Conservation (phyloP, 2,113 vertebrate genomes). For the Platycercus adscitus region DNA sequence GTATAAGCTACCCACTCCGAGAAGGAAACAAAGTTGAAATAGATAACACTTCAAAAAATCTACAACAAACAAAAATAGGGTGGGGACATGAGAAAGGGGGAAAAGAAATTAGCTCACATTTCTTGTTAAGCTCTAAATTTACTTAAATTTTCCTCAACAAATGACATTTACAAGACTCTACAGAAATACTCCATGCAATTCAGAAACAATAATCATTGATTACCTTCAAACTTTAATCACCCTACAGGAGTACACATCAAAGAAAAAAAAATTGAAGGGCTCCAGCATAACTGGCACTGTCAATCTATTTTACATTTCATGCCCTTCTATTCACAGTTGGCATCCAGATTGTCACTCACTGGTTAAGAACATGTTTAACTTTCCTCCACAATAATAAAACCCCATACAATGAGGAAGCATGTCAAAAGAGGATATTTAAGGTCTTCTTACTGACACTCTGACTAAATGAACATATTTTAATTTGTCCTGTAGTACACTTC, state of each 20-base stretch:
- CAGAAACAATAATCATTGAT: not conserved
- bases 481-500: not conserved
- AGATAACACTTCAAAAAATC: not conserved
- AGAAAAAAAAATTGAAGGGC: not conserved
- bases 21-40: not conserved
- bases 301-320: not conserved
- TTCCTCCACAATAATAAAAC: not conserved
- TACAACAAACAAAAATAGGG: not conserved
- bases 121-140: not conserved
- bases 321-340: not conserved
- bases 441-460: not conserved
- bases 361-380: not conserved
- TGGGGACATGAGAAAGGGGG: rapidly evolving
- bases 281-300: not conserved
- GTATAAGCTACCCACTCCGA: not conserved
- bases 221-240: not conserved
- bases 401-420: too few species aligned
- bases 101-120: not conserved
- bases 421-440: not conserved
- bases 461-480: not conserved
- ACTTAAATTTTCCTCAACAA: not conserved
- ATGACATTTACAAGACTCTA: not conserved
- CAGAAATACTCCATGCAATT: not conserved
- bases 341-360: not conserved
- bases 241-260: not conserved